Evolutionary conservation across 1,140 invertebrate species (phyloP).

Genomic region (Epicauta chinensis): DNA sequence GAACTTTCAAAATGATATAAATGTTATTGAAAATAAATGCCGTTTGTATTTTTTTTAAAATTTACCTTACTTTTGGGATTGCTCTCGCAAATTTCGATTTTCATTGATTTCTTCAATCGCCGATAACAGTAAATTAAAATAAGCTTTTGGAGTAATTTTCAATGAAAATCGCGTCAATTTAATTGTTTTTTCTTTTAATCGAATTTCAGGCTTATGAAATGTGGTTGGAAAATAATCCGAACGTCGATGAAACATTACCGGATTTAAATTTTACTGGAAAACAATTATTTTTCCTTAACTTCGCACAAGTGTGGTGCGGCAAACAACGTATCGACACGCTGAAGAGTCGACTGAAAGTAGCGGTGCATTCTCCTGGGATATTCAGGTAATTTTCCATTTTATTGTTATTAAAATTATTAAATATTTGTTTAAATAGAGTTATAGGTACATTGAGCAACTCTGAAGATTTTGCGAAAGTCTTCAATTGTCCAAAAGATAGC

Average conservation of each 20-base stretch:
- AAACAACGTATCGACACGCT: slow-evolving; percentile 79
- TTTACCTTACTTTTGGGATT: too few relatives aligned
- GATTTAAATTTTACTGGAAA: slow-evolving; percentile 65
- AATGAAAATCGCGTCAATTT: too few relatives aligned
- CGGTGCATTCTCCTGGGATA: slow-evolving; percentile 78
- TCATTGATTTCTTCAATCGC: too few relatives aligned
- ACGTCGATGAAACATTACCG: slow-evolving; percentile 57
- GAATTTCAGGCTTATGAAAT: slow-evolving; percentile 55
- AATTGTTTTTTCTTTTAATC: background rate
- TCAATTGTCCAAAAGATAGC: slow-evolving; percentile 57
- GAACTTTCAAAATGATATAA: too few relatives aligned
- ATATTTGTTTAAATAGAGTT: slow-evolving; percentile 45
- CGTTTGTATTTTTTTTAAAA: too few relatives aligned
- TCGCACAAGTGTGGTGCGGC: slow-evolving; percentile 66
- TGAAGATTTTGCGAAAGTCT: slow-evolving; percentile 67
- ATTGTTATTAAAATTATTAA: slow-evolving; percentile 9
- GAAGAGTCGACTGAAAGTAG: slow-evolving; percentile 67
- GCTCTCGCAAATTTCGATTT: too few relatives aligned
- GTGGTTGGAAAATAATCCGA: slow-evolving; percentile 50
- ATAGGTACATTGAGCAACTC: slow-evolving; percentile 80
- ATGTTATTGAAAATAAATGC: too few relatives aligned
- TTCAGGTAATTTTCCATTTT: slow-evolving; percentile 46
- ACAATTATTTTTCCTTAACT: slow-evolving; percentile 79
- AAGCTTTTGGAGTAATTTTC: slow-evolving; percentile 66
- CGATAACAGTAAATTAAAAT: slow-evolving; percentile 83